These are phyloP conservation scores for Agrochola circellaris DNA, from an alignment of 2,888 invertebrate genomes.

Conservation along the genomic window DNA sequence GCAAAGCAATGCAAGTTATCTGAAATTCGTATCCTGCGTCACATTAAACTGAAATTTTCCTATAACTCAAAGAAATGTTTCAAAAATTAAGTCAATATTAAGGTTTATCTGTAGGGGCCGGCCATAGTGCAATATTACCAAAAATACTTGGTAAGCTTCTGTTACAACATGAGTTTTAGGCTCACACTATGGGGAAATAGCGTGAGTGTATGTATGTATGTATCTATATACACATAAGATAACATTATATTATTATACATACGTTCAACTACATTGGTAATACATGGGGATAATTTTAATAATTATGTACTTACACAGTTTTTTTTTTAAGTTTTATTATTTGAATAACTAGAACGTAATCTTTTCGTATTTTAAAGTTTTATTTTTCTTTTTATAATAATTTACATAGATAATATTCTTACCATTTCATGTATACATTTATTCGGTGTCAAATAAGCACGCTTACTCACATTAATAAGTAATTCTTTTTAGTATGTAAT, in stretches of 20 bases:
- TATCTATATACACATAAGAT: neutral
- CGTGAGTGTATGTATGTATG: neutral
- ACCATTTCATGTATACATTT: neutral
- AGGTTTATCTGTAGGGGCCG: neutral
- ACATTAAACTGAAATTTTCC: neutral
- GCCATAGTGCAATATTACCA: neutral
- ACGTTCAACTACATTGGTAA: neutral
- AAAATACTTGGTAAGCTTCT: neutral
- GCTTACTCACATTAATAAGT: constrained; percentile 1
- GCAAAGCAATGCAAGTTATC: neutral
- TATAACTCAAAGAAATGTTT: neutral
- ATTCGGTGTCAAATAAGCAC: neutral
- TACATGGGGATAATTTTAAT: neutral
- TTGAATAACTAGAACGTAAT: neutral
- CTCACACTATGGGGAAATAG: too few species aligned
- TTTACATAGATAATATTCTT: neutral
- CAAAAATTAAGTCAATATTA: neutral
- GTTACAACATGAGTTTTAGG: neutral
- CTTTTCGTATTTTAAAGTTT: neutral
- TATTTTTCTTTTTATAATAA: neutral
- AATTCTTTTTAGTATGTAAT: constrained; percentile 6
- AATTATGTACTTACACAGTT: too few species aligned
- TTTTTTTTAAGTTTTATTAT: neutral
- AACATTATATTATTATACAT: neutral
- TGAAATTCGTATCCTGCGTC: neutral